Conservation (phyloP, 2,797 vertebrate genomes). For the Pantherophis alleghaniensis region DNA sequence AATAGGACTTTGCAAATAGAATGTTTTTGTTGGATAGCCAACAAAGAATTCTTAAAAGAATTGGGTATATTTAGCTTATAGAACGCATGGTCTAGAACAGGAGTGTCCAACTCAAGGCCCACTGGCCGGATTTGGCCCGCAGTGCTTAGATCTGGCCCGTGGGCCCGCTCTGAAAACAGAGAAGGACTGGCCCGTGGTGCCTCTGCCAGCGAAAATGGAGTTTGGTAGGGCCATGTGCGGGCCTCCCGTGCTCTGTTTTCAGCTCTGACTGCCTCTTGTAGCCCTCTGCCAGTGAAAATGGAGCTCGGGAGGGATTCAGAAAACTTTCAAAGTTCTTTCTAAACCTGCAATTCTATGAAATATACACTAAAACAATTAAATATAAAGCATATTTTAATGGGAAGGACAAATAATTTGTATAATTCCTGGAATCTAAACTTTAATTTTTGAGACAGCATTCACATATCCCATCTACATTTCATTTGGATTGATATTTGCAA, state of each 20-base stretch:
- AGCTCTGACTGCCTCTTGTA: too few species aligned
- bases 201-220: too few species aligned
- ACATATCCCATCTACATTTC: background rate
- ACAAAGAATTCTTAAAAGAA: background rate
- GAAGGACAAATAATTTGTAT: background rate
- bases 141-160: too few species aligned
- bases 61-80: background rate
- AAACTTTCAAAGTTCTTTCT: background rate
- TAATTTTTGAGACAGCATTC: background rate
- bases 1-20: background rate
- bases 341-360: background rate
- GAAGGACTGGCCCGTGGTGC: too few species aligned
- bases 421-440: background rate
- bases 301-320: background rate
- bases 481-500: background rate
- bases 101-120: too few species aligned
- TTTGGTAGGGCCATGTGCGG: too few species aligned
- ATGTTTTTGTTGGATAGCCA: background rate
- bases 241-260: too few species aligned
- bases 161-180: too few species aligned
- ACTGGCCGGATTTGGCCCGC: too few species aligned
- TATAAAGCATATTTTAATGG: background rate
- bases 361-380: background rate
- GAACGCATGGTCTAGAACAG: too few species aligned
- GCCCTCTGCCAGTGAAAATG: too few species aligned